Base-by-base conservation (phyloP, 2,797 vertebrate genomes). In the Enteromius unitaeniatus region DNA sequence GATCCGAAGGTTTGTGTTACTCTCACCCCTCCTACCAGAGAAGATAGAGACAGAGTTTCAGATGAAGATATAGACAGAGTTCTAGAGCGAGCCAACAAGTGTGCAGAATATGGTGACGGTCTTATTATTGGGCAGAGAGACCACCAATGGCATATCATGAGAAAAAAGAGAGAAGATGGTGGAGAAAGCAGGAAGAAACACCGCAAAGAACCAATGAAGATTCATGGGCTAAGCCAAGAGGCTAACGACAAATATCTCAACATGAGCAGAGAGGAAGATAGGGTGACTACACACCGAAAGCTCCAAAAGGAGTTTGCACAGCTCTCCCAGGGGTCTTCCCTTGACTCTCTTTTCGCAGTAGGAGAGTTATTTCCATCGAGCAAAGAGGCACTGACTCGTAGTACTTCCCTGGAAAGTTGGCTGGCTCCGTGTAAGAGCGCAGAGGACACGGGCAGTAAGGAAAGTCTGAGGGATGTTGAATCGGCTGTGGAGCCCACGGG, bases 381-480 rank as follows among this genome's bases (percentile, higher is more conserved):
- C 89, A 93, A 92, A 89, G 94, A 95, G 21, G 65, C 78, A 1
- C 93, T 98, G 79, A 96, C 96, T 21, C 95, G 96, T 34, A 97
- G 97, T 49, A 91, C 96, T 67, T 99, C 98, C 45, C 94, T 99
- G 86, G 97, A 98, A 91, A 97, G 96, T 91, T 96, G 96, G 93
- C 89, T 97, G 82, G 94, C 94, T 34, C 95, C 95, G 2, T 95
- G 95, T 87, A 96, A 94, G 89, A 95, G 94, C 87, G 90, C 93
- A 0, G 96, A 96, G 92, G 96, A 94, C 0, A 91, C 94, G 45
- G 95, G 95, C 78, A 96, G 96, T 89, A 92, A 94, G 79, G 94
- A 94, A 70, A 96, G 95, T 79, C 95, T 95, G 11, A 93, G 93
- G 53, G 96, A 96, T 67, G 72, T 96, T 86, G 96, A 95, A 10